A percentile compares a stretch with the other conserved stretches of the same genome.
Evolutionary conservation across 2,113 vertebrate species (phyloP).

Genomic region (Platichthys flesus): DNA sequence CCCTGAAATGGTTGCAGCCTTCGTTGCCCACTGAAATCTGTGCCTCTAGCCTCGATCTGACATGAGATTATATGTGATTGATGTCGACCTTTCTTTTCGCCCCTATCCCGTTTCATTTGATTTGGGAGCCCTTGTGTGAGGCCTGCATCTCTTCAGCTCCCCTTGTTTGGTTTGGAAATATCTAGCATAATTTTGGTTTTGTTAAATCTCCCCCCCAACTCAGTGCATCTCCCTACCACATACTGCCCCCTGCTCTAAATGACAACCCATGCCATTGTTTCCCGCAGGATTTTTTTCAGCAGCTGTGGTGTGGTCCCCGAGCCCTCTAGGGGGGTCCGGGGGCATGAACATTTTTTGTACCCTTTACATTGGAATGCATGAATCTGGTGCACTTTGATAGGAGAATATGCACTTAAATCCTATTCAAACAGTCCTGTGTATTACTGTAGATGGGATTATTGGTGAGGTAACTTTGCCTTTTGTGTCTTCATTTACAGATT

Average conservation of each 20-base stretch:
- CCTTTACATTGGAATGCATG: no score
- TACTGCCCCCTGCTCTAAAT: conserved; percentile 22
- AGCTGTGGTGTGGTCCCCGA: no score
- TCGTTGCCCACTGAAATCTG: not conserved
- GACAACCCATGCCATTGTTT: not conserved
- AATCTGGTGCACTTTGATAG: no score
- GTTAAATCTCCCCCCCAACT: conserved; percentile 48
- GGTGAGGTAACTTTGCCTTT: no score
- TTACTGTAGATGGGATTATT: no score
- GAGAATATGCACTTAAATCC: no score
- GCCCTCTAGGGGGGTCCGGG: no score
- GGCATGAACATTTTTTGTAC: no score
- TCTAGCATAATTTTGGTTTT: conserved; percentile 61
- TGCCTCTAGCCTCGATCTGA: conserved; percentile 23
- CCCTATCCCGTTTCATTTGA: conserved; percentile 23
- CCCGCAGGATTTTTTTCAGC: no score
- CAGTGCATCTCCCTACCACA: conserved; percentile 38
- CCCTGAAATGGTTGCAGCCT: conserved; percentile 12
- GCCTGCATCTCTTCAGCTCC: conserved; percentile 30
- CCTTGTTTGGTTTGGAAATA: conserved; percentile 55
- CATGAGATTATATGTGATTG: conserved; percentile 16
- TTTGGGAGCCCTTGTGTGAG: conserved; percentile 24
- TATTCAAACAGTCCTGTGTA: no score
- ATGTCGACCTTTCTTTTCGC: conserved; percentile 2
- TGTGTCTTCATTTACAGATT: no score